Conservation (phyloP, 2,888 invertebrate genomes). For the Caenorhabditis afra region DNA sequence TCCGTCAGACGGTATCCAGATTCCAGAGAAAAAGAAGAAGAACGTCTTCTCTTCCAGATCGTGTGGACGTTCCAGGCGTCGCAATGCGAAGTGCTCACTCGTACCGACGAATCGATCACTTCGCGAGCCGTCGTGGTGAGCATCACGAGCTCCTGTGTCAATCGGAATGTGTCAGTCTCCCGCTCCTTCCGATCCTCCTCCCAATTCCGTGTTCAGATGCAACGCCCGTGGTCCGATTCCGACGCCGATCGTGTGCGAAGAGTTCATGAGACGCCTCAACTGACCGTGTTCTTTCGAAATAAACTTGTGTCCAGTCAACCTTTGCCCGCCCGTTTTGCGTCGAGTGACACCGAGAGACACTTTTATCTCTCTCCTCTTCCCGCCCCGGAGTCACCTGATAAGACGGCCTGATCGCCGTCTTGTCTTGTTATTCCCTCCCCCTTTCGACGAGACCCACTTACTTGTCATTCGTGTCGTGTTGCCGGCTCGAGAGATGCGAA, state of each 20-base stretch:
- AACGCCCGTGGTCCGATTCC: slow-evolving; percentile 3
- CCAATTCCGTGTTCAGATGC: slow-evolving; percentile 10
- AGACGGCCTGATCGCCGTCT: slow-evolving; percentile 23
- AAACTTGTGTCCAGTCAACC: not conserved
- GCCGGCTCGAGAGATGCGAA: slow-evolving; percentile 21
- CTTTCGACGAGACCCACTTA: not conserved
- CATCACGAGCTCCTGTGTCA: slow-evolving; percentile 21
- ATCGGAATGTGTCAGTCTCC: slow-evolving; percentile 29
- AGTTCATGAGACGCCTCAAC: slow-evolving; percentile 22
- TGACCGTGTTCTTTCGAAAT: not conserved
- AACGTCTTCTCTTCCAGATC: too few species aligned
- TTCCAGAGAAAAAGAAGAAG: not conserved
- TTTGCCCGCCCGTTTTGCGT: not conserved
- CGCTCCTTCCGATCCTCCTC: not conserved
- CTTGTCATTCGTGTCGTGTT: slow-evolving; percentile 31
- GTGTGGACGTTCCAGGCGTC: slow-evolving; percentile 28
- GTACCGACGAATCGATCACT: slow-evolving; percentile 25
- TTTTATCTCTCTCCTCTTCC: slow-evolving; percentile 28
- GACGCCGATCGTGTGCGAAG: slow-evolving; percentile 29
- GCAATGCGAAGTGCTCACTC: slow-evolving; percentile 21
- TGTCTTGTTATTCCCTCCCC: slow-evolving; percentile 32
- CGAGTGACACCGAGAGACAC: slow-evolving; percentile 25
- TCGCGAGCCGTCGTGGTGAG: slow-evolving; percentile 16
- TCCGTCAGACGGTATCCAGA: slow-evolving; percentile 10
- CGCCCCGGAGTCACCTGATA: slow-evolving; percentile 52